These are phyloP conservation scores for Himalopsyche japonica DNA, from an alignment of 2,888 invertebrate genomes.

Conservation along the genomic window DNA sequence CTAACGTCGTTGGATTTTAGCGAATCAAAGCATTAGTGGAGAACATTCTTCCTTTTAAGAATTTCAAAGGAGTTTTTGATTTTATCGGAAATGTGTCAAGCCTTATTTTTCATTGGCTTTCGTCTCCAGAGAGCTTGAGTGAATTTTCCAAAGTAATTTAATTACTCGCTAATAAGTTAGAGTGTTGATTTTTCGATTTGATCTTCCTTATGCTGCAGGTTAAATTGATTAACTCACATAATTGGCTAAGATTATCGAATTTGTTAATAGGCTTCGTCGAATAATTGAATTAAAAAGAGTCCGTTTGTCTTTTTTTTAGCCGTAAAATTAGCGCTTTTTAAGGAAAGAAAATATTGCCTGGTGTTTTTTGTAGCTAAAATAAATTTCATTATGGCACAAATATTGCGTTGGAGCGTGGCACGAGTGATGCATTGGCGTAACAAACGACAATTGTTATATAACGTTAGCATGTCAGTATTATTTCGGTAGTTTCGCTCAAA, in stretches of 20 bases:
- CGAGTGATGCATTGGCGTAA: no score
- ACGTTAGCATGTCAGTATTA: no score
- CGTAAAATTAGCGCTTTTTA: no score
- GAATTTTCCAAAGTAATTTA: background rate
- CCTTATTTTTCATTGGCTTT: background rate
- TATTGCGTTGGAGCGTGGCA: no score
- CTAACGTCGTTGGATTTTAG: background rate
- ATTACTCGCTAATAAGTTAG: background rate
- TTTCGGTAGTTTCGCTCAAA: no score
- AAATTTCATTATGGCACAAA: no score
- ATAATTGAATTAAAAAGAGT: background rate
- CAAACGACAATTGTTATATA: no score
- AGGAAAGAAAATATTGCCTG: no score
- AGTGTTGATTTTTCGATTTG: background rate
- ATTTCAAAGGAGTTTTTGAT: background rate
- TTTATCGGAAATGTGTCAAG: background rate
- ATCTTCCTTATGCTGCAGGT: background rate
- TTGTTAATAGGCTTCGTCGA: background rate
- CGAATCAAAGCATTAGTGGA: background rate
- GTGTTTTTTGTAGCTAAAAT: no score
- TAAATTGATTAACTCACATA: background rate
- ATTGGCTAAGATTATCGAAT: background rate
- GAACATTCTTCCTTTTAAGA: background rate
- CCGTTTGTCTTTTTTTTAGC: background rate
- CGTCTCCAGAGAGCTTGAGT: background rate